Evolutionary conservation across 1,140 invertebrate species (phyloP), one percentile per base, ranked within the genome.

Genomic region (Achatina immaculata): DNA sequence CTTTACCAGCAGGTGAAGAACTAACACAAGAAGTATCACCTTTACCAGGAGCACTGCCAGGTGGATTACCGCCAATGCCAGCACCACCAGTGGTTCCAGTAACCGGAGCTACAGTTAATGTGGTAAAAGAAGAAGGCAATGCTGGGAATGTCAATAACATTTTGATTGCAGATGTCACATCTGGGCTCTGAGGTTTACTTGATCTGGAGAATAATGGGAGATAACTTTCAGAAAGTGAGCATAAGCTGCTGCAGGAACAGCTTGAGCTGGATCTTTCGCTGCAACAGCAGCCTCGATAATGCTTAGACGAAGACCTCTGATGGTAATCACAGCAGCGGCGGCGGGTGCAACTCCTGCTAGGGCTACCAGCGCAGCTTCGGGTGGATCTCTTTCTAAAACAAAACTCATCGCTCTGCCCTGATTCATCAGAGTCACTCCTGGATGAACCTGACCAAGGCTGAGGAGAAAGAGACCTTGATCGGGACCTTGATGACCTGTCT

Each of bases 391-490:
- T 85, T 48, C 82, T 84, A 51, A 86, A 89, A 31, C 84, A 69
- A 65, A 83, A 86, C 19, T 80, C 82, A 55, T 82, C 81, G 75
- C 84, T 86, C 72, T 86, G 85, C 14, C 38, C 34, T 2, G 76
- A 82, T 42, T 78, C 81, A 66, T 86, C 83, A 36, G 85, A 87
- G 66, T 88, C 86, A 74, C 83, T 86, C 16, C 81, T 81, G 51
- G 82, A 84, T 16, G 48, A 77, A 40, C 16, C 62, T 45, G 66
- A 86, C 16, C 78, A 83, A 21, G 83, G 86, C 40, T 84, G 69
- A 6, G 88, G 83, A 21, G 83, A 87, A 34, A 83, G 69, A 6
- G 88, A 88, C 42, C 84, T 74, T 45, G 84, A 84, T 11, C 83
- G 78, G 14, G 86, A 85, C n/a, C 82, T 66, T 1, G 83, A 84